phyloP scores from a whole-genome alignment of 2,888 invertebrate species.

The Cheilosia grossa region DNA sequence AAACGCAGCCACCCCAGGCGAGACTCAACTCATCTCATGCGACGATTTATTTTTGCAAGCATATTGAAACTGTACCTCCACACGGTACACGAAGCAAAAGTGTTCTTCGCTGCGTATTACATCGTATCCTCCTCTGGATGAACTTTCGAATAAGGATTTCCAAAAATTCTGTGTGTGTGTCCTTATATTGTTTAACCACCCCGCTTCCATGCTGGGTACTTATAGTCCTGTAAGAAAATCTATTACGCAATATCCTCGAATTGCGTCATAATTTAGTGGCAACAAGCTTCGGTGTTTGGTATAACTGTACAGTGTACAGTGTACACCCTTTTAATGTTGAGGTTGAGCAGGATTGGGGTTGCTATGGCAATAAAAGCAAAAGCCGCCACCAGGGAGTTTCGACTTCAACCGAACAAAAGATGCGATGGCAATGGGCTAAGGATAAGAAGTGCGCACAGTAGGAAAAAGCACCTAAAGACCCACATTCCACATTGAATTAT shows the following conservation, averaged over 20 bases:
- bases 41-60: slow-evolving; percentile 70
- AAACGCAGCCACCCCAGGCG: slow-evolving; percentile 53
- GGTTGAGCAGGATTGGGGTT: slow-evolving; percentile 56
- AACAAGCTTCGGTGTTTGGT: slow-evolving; percentile 39
- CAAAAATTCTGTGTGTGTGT: slow-evolving; percentile 23
- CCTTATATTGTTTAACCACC: slow-evolving; percentile 23
- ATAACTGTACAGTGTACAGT: slow-evolving; percentile 34
- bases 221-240: slow-evolving; percentile 57
- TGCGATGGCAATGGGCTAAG: slow-evolving; percentile 48
- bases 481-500: slow-evolving; percentile 71
- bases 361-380: slow-evolving; percentile 22
- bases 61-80: slow-evolving; percentile 60
- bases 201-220: slow-evolving; percentile 16
- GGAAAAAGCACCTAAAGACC: slow-evolving; percentile 68
- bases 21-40: slow-evolving; percentile 42
- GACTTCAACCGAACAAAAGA: slow-evolving; percentile 61
- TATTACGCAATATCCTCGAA: slow-evolving; percentile 72
- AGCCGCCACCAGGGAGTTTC: slow-evolving; percentile 53
- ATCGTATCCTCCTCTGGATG: background rate
- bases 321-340: slow-evolving; percentile 62
- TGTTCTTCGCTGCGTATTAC: slow-evolving; percentile 44
- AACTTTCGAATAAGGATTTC: slow-evolving; percentile 25
- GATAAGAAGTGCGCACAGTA: slow-evolving; percentile 39
- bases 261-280: slow-evolving; percentile 70
- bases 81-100: slow-evolving; percentile 48